Conservation (phyloP, 2,888 invertebrate species). For the Drosophila neotestacea region DNA sequence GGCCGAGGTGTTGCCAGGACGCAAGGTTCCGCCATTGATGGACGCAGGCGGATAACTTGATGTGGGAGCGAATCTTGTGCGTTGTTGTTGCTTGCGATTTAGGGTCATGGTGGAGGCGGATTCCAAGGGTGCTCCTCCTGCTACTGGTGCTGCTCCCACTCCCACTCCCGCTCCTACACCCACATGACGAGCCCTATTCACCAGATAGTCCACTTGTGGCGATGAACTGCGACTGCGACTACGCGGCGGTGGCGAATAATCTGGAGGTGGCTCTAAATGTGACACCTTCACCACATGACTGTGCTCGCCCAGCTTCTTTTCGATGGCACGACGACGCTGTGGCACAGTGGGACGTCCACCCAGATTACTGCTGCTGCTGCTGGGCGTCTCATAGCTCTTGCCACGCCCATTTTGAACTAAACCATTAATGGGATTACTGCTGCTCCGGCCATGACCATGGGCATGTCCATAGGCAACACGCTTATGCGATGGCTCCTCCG, state of each 20-base stretch:
- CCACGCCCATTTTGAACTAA: conserved; percentile 53
- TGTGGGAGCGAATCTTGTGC: conserved; percentile 88
- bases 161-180: neutral
- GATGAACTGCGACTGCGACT: conserved; percentile 85
- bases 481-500: conserved; percentile 64
- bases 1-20: conserved; percentile 76
- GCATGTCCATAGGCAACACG: conserved; percentile 51
- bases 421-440: conserved; percentile 64
- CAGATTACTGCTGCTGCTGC: conserved; percentile 55
- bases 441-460: conserved; percentile 85
- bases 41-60: conserved; percentile 55
- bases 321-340: conserved; percentile 88
- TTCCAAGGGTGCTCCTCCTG: neutral
- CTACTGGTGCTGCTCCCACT: neutral
- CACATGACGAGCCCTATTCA: conserved; percentile 27
- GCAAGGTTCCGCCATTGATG: conserved; percentile 34
- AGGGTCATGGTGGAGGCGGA: conserved; percentile 73
- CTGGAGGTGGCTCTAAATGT: conserved; percentile 89
- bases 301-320: conserved; percentile 86
- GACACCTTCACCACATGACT: conserved; percentile 12
- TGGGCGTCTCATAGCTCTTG: conserved; percentile 66
- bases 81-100: conserved; percentile 87
- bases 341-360: conserved; percentile 88
- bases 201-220: conserved; percentile 77
- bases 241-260: conserved; percentile 88